These are phyloP conservation scores for Pongo abelii DNA, from an alignment of 2,113 vertebrate species.

Conservation along the genomic window DNA sequence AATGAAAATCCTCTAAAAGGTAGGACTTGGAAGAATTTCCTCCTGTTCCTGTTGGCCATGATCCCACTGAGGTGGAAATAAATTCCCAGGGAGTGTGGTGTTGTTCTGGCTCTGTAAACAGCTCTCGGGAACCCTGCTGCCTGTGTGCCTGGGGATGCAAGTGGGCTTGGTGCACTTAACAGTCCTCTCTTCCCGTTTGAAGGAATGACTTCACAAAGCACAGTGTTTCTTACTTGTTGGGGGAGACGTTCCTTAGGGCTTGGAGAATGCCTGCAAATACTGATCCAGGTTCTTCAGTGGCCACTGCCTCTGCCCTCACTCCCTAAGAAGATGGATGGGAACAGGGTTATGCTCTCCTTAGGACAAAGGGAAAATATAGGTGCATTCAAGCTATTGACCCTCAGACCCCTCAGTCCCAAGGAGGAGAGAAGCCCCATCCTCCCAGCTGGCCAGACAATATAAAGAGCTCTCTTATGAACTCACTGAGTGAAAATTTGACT, in stretches of 20 bases:
- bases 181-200: neutral
- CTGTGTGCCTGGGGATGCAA: neutral
- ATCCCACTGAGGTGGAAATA: neutral
- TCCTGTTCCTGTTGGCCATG: neutral
- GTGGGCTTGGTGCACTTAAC: neutral
- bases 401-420: neutral
- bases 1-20: constrained; percentile 63
- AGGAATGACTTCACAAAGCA: neutral
- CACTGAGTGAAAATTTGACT: neutral
- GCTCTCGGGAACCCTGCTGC: neutral
- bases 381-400: neutral
- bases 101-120: neutral
- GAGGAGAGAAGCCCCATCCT: neutral
- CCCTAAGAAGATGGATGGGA: neutral
- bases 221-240: neutral
- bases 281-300: neutral
- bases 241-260: too few species aligned
- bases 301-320: neutral
- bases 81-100: neutral
- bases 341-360: neutral
- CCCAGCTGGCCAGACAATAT: neutral
- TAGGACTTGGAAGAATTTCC: constrained; percentile 1
- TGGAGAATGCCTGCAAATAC: neutral
- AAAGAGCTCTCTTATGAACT: neutral
- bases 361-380: neutral